phyloP scores from a whole-genome alignment of 2,888 invertebrate species.

The Unio delphinus region DNA sequence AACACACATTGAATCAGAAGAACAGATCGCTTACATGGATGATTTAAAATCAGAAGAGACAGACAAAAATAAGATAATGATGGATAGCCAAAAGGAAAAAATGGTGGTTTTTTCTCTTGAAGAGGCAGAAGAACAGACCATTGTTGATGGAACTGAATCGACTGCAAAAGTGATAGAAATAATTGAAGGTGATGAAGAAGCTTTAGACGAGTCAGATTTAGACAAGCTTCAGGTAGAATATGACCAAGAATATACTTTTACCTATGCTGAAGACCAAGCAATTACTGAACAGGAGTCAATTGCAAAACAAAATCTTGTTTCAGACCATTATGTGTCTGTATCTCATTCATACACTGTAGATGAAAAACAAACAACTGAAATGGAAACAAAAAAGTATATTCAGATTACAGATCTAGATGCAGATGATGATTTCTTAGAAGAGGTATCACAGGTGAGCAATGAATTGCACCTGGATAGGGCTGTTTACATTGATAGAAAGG shows the following conservation, averaged over 20 bases:
- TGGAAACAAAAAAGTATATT: not conserved
- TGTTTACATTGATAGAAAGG: slow-evolving; percentile 8
- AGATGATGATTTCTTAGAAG: slow-evolving; percentile 1
- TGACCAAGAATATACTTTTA: slow-evolving; percentile 22
- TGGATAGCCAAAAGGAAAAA: slow-evolving; percentile 7
- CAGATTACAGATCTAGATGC: slow-evolving; percentile 8
- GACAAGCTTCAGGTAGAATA: slow-evolving; percentile 13
- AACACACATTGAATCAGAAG: not conserved
- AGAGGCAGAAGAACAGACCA: slow-evolving; percentile 13
- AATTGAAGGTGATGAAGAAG: slow-evolving; percentile 36
- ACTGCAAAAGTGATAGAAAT: slow-evolving; percentile 39
- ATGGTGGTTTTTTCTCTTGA: slow-evolving; percentile 11
- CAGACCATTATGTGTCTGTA: not conserved
- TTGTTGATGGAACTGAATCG: slow-evolving; percentile 3
- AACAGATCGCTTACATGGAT: not conserved
- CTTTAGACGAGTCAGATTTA: slow-evolving; percentile 9
- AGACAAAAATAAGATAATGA: not conserved
- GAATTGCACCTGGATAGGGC: not conserved
- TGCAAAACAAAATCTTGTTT: slow-evolving; percentile 20
- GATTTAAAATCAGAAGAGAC: slow-evolving; percentile 2
- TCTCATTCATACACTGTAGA: no score
- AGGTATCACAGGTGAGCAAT: not conserved
- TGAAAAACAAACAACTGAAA: no score
- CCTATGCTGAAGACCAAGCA: slow-evolving; percentile 10
- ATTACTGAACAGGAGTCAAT: slow-evolving; percentile 5